These are phyloP conservation scores for Philereme vetulata DNA, from an alignment of 2,888 invertebrate species.

Conservation along the genomic window DNA sequence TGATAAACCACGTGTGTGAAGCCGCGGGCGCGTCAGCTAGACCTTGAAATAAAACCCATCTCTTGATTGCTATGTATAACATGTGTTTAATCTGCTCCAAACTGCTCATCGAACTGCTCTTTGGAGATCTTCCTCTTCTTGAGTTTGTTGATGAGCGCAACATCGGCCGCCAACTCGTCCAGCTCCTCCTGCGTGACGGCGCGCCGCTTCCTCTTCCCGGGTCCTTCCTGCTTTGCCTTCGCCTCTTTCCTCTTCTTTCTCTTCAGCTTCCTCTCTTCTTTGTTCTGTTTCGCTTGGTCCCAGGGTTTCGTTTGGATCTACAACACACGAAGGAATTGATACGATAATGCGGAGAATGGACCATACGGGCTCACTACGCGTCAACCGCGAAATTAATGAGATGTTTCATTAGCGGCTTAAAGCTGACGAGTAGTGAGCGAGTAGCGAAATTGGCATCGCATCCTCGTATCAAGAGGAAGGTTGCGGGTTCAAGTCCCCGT, in stretches of 20 bases:
- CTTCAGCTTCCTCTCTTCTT: constrained; percentile 86
- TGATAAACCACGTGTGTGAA: too few species aligned
- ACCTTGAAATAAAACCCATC: not conserved
- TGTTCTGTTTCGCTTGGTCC: constrained; percentile 90
- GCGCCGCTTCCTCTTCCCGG: constrained; percentile 70
- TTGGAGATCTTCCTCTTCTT: constrained; percentile 91
- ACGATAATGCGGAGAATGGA: too few species aligned
- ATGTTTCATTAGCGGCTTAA: too few species aligned
- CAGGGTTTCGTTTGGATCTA: constrained; percentile 87
- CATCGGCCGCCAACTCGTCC: constrained; percentile 90
- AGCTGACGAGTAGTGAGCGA: too few species aligned
- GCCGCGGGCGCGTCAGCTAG: too few species aligned
- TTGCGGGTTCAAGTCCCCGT: too few species aligned
- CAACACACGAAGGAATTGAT: not conserved
- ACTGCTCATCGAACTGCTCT: constrained; percentile 86
- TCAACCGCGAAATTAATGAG: too few species aligned
- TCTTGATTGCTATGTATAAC: not conserved
- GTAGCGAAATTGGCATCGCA: too few species aligned
- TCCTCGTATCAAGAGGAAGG: too few species aligned
- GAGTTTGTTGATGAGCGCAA: constrained; percentile 92
- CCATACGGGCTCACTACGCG: too few species aligned
- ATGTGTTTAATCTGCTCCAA: constrained; percentile 72
- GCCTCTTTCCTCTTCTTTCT: constrained; percentile 85
- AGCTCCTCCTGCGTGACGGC: constrained; percentile 88
- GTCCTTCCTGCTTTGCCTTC: constrained; percentile 74